A percentile compares a stretch with the other conserved stretches of the same genome.
Evolutionary conservation across 2,888 invertebrate species (phyloP).

Genomic region (Volucella inanis): DNA sequence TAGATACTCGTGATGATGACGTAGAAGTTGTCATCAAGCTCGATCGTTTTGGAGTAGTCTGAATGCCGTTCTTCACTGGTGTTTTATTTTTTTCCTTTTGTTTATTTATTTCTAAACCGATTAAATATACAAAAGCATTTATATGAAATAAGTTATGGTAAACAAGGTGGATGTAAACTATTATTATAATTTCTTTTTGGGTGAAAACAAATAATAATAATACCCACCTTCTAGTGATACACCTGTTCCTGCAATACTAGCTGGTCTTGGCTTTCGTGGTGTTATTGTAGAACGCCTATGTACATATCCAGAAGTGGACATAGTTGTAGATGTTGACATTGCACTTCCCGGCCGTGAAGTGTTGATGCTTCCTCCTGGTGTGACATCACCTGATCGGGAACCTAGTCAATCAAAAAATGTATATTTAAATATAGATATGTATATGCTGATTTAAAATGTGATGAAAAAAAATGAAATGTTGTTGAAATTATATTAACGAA

Average conservation of each 20-base stretch:
- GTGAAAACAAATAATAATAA: neutral
- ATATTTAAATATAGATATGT: neutral
- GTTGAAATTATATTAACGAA: conserved; percentile 27
- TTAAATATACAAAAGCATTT: no score
- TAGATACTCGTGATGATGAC: conserved; percentile 80
- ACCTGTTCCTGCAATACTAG: conserved; percentile 93
- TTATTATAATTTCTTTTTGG: no score
- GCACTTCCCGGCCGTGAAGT: conserved; percentile 94
- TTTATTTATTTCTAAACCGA: conserved; percentile 80
- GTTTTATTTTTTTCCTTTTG: conserved; percentile 83
- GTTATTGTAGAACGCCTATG: conserved; percentile 86
- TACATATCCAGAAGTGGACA: conserved; percentile 85
- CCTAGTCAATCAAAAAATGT: conserved; percentile 82
- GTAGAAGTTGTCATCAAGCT: conserved; percentile 81
- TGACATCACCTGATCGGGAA: conserved; percentile 89
- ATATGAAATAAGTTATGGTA: conserved; percentile 13
- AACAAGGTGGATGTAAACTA: no score
- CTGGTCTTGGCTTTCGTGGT: conserved; percentile 89
- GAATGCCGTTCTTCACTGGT: conserved; percentile 82
- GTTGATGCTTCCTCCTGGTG: conserved; percentile 85
- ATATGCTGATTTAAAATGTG: no score
- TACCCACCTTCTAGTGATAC: conserved; percentile 85
- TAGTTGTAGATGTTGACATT: conserved; percentile 89
- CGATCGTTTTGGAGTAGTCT: conserved; percentile 83
- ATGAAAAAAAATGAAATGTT: neutral